Evolutionary conservation across 30 jellyfish, hydroid and myxozoan genomes (phyloP), one percentile per base, ranked within the genome.

Genomic region (Chrysaora quinquecirrha): DNA sequence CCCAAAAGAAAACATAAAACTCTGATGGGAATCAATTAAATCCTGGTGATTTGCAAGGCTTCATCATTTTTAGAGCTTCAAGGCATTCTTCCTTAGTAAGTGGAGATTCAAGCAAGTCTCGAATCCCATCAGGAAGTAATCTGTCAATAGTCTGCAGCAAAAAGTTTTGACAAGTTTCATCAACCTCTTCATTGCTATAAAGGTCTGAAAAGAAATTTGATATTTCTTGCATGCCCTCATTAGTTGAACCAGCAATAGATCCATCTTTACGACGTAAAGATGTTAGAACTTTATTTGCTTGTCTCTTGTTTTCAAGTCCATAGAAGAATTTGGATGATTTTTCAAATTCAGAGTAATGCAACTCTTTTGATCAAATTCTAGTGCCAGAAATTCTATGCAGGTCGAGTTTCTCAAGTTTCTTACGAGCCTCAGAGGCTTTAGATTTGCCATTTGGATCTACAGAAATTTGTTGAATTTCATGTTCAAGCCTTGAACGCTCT

Each of bases 1-100:
- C 66, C 87, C 87, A 76, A 38, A 76, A 56, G 30, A 30, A 20
- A 9, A 20, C 20, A 50, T 73, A 48, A 60, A 60, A 60, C 72
- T 60, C 72, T 25, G 33, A 6, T 10, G 23, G 72, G 25, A 66
- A 28, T 9, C 87, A 83, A 32, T 76, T 82, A 14, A n/a, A 49
- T 3, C 87, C 87, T 16, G 78, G 78, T 10, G 78, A 2, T 66
- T 66, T 66, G 61, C 9, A 16, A 3, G 6, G 9, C 27, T 66
- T 30, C 78, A 66, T 66, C 9, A 64, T 10, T 66, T 21, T 12
- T 10, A 66, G 61, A 10, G 78, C 78, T 12, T 65, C 3, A 16
- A 21, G 78, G 27, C 78, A 66, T 33, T 66, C 67, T 33, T 66
- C 34, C 12, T 16, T 16, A 33, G 65, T 21, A 3, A 66, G 22